Conservation (phyloP, 2,113 vertebrate species). For the Ptilonorhynchus violaceus region DNA sequence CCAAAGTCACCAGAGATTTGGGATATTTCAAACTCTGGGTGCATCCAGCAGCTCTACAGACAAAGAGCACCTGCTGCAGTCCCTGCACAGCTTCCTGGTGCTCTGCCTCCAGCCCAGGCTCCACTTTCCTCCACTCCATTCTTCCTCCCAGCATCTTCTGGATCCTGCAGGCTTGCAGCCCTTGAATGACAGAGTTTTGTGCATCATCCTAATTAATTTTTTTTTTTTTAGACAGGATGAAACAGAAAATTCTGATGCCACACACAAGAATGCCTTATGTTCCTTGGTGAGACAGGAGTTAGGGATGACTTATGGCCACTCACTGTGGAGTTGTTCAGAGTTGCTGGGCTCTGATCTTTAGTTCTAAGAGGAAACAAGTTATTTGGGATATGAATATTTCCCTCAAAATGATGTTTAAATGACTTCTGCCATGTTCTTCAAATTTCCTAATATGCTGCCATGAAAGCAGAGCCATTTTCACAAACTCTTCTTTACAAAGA, state of each 20-base stretch:
- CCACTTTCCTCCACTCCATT: background rate
- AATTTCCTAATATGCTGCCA: background rate
- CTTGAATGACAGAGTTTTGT: constrained; percentile 62
- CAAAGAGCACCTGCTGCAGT: constrained; percentile 18
- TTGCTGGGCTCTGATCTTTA: background rate
- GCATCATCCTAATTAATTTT: background rate
- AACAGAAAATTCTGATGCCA: background rate
- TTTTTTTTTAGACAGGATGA: background rate
- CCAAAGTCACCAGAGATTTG: background rate
- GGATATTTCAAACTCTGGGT: background rate
- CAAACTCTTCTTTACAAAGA: background rate
- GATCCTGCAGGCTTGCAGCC: constrained; percentile 26
- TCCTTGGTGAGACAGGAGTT: background rate
- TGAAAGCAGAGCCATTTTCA: background rate
- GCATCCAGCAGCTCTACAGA: background rate
- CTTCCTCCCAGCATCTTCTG: constrained; percentile 45
- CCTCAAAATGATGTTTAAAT: background rate
- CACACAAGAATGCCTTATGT: background rate
- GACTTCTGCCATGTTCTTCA: background rate
- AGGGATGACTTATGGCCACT: background rate
- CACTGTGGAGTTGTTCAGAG: background rate
- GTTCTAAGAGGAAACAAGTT: background rate
- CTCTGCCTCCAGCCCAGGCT: constrained; percentile 2
- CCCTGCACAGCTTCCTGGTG: background rate
- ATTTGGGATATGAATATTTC: background rate